phyloP scores from a whole-genome alignment of 2,888 invertebrate genomes.

The Trileptium ribeirensis region DNA sequence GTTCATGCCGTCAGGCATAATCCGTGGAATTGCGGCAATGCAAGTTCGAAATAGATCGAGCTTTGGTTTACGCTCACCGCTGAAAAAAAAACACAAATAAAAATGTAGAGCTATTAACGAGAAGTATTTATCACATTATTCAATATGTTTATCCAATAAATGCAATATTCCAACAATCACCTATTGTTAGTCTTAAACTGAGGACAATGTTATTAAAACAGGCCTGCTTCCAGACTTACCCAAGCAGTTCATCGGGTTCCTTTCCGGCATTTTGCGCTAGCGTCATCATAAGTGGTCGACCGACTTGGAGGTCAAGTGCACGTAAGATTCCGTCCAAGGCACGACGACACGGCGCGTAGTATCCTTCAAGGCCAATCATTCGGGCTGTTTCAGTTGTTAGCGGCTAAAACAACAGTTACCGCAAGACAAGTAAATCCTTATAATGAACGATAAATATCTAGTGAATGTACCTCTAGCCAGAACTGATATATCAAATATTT shows the following conservation, averaged over 20 bases:
- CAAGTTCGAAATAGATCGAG: slow-evolving; percentile 96
- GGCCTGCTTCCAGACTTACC: no score
- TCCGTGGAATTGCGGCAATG: slow-evolving; percentile 90
- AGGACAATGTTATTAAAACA: no score
- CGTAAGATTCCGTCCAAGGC: slow-evolving; percentile 90
- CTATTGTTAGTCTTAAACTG: no score
- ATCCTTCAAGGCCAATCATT: slow-evolving; percentile 91
- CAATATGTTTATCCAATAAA: no score
- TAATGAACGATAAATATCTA: no score
- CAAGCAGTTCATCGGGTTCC: slow-evolving; percentile 57
- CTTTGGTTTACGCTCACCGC: slow-evolving; percentile 88
- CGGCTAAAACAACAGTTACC: slow-evolving; percentile 59
- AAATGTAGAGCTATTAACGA: no score
- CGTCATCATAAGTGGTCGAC: slow-evolving; percentile 91
- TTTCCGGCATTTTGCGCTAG: slow-evolving; percentile 91
- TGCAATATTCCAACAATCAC: no score
- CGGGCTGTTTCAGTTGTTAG: slow-evolving; percentile 90
- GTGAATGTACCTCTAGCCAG: no score
- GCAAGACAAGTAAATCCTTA: no score
- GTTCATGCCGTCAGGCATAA: slow-evolving; percentile 95
- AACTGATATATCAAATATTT: no score
- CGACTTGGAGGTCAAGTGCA: slow-evolving; percentile 88
- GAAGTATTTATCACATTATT: no score
- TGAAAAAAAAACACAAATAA: slow-evolving; percentile 43
- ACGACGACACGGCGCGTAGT: slow-evolving; percentile 87